Percentiles rank a stretch among this genome's conserved stretches.
Evolutionary conservation across 2,113 vertebrate species (phyloP).

Genomic region (Cebidichthys violaceus): DNA sequence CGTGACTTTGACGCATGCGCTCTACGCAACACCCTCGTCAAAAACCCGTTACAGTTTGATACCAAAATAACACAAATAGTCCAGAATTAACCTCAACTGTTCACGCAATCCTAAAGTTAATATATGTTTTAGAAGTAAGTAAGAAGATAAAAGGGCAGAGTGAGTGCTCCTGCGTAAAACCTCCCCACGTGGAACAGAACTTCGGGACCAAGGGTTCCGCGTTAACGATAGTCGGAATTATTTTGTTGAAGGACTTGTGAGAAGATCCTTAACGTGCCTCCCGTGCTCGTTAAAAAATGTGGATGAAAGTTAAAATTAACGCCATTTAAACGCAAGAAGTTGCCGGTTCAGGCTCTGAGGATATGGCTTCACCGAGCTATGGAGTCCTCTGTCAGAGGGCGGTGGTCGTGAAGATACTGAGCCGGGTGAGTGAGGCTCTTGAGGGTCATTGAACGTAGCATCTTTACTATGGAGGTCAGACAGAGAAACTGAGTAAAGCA

Average conservation of each 20-base stretch:
- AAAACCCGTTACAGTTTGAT: background rate
- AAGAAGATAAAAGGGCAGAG: background rate
- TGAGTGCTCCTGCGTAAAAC: background rate
- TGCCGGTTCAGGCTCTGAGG: accelerated
- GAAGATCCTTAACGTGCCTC: background rate
- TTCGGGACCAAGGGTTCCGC: slow-evolving; percentile 34
- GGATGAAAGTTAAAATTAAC: background rate
- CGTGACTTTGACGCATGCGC: background rate
- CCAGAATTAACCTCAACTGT: background rate
- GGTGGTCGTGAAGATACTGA: slow-evolving; percentile 19
- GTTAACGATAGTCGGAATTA: slow-evolving; percentile 66
- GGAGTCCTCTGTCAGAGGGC: slow-evolving; percentile 46
- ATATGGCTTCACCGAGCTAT: slow-evolving; percentile 58
- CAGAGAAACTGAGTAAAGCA: background rate
- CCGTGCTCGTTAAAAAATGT: accelerated
- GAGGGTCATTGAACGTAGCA: slow-evolving; percentile 46
- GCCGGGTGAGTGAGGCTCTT: slow-evolving; percentile 61
- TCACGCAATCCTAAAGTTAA: accelerated
- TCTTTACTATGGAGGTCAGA: slow-evolving; percentile 44
- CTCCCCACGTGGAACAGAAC: slow-evolving; percentile 9
- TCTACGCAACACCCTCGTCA: background rate
- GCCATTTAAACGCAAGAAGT: background rate
- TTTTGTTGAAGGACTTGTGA: slow-evolving; percentile 69
- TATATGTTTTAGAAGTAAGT: background rate
- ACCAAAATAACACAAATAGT: background rate